Evolutionary conservation across 1,140 invertebrate genomes (phyloP).

Genomic region (Megalonaias nervosa): DNA sequence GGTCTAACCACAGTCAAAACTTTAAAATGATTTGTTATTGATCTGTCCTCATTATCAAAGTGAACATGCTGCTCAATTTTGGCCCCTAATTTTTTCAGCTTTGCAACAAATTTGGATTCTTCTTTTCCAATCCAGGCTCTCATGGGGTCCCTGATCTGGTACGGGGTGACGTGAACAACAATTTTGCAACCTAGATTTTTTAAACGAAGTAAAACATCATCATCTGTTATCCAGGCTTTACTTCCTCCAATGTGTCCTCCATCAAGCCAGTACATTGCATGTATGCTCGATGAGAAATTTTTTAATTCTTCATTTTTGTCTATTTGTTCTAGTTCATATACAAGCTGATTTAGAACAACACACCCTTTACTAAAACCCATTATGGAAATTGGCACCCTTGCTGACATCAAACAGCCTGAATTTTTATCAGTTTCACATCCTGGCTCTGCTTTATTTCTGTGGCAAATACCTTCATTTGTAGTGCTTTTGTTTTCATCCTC

Average conservation of each 20-base stretch:
- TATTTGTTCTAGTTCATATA: conserved; percentile 82
- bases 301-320: conserved; percentile 34
- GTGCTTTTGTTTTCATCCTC: not conserved
- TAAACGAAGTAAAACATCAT: conserved; percentile 80
- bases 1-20: conserved; percentile 71
- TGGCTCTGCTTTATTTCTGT: not conserved
- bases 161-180: conserved; percentile 86
- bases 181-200: conserved; percentile 71
- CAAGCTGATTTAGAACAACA: conserved; percentile 90
- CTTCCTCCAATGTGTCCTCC: conserved; percentile 85
- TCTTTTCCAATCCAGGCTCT: conserved; percentile 87
- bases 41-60: conserved; percentile 78
- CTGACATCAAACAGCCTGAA: conserved; percentile 35
- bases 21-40: conserved; percentile 81
- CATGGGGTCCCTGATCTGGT: conserved; percentile 82
- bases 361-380: conserved; percentile 94
- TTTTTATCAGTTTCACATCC: not conserved
- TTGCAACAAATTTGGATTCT: conserved; percentile 82
- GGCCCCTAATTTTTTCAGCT: conserved; percentile 78
- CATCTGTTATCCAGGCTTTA: conserved; percentile 88
- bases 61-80: conserved; percentile 77
- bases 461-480: conserved; percentile 8
- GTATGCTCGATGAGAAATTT: conserved; percentile 55
- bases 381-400: conserved; percentile 34
- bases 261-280: conserved; percentile 89